These are phyloP conservation scores for Aradus depressus DNA, from an alignment of 2,888 invertebrate genomes.

Conservation along the genomic window DNA sequence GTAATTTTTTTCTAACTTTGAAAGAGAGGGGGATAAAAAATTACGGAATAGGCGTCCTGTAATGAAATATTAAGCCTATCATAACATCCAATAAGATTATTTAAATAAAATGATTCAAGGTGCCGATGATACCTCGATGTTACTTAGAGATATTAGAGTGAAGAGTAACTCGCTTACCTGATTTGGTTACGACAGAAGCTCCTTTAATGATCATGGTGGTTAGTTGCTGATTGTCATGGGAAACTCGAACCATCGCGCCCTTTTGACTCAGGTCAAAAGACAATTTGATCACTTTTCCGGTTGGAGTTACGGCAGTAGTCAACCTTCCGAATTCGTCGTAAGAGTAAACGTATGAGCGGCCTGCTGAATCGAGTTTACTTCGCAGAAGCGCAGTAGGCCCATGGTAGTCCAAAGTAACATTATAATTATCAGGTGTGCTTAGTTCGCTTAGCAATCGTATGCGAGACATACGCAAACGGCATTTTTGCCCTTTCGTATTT, in stretches of 20 bases:
- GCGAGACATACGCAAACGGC: constrained; percentile 78
- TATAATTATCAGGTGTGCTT: constrained; percentile 85
- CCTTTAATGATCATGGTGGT: constrained; percentile 79
- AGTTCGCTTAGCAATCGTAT: constrained; percentile 85
- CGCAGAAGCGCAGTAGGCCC: constrained; percentile 79
- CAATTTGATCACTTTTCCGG: constrained; percentile 81
- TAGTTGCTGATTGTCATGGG: constrained; percentile 70
- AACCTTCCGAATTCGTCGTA: constrained; percentile 91
- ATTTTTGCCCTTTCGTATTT: constrained; percentile 86
- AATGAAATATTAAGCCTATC: background rate
- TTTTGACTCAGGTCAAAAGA: constrained; percentile 82
- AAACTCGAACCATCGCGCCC: constrained; percentile 77
- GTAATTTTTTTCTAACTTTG: no score
- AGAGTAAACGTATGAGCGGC: constrained; percentile 82
- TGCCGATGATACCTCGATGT: no score
- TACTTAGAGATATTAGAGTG: background rate
- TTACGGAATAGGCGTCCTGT: background rate
- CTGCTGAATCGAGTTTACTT: constrained; percentile 79
- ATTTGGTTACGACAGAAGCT: constrained; percentile 67
- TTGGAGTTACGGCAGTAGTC: constrained; percentile 84
- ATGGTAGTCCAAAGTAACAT: constrained; percentile 87
- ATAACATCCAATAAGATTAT: background rate
- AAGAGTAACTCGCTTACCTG: constrained; percentile 39
- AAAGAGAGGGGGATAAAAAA: no score
- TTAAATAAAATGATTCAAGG: no score